Conservation (phyloP, 2,113 vertebrate species). For the Psilopogon haemacephalus region DNA sequence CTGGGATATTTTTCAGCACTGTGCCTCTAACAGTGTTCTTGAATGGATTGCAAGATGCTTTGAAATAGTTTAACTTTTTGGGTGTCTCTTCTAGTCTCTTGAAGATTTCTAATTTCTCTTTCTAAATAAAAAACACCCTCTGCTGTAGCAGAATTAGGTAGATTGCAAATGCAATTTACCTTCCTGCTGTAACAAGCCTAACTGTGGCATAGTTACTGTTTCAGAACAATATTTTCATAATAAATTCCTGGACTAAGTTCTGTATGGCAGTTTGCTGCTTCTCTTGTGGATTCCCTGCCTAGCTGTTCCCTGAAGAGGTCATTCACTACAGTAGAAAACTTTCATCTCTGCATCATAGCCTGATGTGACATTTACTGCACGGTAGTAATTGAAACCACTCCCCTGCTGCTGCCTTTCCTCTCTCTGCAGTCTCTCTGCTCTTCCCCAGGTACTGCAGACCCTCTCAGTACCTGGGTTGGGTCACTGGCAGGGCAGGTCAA, state of each 20-base stretch:
- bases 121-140: neutral
- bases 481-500: neutral
- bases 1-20: neutral
- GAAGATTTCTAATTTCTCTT: neutral
- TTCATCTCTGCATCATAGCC: neutral
- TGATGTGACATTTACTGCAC: neutral
- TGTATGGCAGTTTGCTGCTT: neutral
- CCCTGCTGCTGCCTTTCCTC: accelerated
- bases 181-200: neutral
- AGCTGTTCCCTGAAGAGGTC: neutral
- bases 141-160: neutral
- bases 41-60: neutral
- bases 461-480: neutral
- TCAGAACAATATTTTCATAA: neutral
- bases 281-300: neutral
- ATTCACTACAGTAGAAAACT: neutral
- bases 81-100: neutral
- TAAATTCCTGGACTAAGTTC: neutral
- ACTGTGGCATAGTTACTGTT: neutral
- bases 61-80: neutral
- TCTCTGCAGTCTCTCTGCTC: neutral
- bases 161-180: neutral
- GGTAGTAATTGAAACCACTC: neutral
- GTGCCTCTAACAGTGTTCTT: neutral
- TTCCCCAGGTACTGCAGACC: neutral